These are phyloP conservation scores for Acanthaster planci DNA, from an alignment of 35 echinoderm and acorn worm species.

Conservation along the genomic window DNA sequence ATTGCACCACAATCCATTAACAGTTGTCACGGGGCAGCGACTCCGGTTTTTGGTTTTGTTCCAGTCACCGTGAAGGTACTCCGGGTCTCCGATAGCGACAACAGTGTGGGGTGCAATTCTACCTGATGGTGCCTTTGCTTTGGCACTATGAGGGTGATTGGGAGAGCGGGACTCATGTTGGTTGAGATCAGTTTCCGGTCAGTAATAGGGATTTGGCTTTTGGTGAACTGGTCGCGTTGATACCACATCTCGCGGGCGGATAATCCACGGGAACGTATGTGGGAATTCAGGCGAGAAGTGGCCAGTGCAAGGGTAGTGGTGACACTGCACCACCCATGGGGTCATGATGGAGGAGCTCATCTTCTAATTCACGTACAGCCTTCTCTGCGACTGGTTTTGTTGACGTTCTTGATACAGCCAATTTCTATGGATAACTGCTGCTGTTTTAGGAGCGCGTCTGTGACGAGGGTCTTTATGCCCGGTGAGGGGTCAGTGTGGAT, in stretches of 20 bases:
- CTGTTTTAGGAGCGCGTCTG: conserved; percentile 18
- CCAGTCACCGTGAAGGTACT: conserved; percentile 57
- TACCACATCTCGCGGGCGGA: conserved; percentile 68
- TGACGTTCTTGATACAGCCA: not conserved
- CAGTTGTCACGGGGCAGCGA: conserved; percentile 39
- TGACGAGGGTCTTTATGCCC: conserved; percentile 19
- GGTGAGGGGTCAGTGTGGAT: conserved; percentile 62
- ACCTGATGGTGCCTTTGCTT: conserved; percentile 13
- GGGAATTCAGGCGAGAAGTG: conserved; percentile 44
- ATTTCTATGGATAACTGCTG: not conserved
- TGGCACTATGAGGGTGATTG: conserved; percentile 48
- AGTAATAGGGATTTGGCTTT: conserved; percentile 64
- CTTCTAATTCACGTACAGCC: conserved; percentile 63
- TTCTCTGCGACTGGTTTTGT: conserved; percentile 74
- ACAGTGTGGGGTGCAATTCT: not conserved
- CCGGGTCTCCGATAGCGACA: conserved; percentile 51
- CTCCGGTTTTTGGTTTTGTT: conserved; percentile 42
- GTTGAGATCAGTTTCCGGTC: conserved; percentile 35
- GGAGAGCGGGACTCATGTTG: conserved; percentile 38
- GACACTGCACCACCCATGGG: conserved; percentile 37
- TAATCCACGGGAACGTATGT: conserved; percentile 48
- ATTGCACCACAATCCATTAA: conserved; percentile 56
- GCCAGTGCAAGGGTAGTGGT: conserved; percentile 35
- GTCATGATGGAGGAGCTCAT: conserved; percentile 48
- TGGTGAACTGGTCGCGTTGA: conserved; percentile 72